These are phyloP conservation scores for Tyrophagus putrescentiae DNA, from an alignment of 1,140 invertebrate species.

Conservation along the genomic window DNA sequence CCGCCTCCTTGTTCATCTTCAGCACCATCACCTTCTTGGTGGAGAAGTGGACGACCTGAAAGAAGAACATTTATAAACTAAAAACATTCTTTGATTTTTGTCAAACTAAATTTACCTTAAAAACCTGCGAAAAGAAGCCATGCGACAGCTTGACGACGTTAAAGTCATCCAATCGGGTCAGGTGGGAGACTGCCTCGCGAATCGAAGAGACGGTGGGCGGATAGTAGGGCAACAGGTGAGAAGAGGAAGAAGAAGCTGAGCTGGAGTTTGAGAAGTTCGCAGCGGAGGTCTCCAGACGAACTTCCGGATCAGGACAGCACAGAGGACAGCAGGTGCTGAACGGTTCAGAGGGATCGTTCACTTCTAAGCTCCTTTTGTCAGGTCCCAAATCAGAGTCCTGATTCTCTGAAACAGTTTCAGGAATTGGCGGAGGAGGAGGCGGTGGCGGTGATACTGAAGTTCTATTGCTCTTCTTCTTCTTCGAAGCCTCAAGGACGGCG, in stretches of 20 bases:
- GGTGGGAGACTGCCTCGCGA: conserved; percentile 60
- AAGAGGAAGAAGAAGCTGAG: neutral
- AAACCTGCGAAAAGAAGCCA: conserved; percentile 91
- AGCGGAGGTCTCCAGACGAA: too few species aligned
- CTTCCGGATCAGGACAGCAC: too few species aligned
- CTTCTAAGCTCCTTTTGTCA: neutral
- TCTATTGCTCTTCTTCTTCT: too few species aligned
- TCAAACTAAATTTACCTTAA: conserved; percentile 59
- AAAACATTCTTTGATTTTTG: neutral
- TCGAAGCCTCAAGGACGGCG: too few species aligned
- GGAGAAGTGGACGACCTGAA: conserved; percentile 76
- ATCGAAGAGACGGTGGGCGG: conserved; percentile 18
- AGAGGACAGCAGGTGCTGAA: neutral
- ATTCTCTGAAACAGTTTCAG: neutral
- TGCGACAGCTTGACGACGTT: conserved; percentile 76
- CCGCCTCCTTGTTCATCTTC: conserved; percentile 69
- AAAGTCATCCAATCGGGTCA: conserved; percentile 85
- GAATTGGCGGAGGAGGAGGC: neutral
- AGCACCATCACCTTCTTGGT: conserved; percentile 87
- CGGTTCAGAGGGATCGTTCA: neutral
- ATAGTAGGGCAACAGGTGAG: neutral
- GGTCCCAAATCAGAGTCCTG: neutral
- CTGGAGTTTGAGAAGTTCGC: neutral
- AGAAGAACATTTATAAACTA: conserved; percentile 19
- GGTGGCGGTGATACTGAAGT: neutral